phyloP scores from a whole-genome alignment of 2,888 invertebrate species.

The Thysanoteuthis rhombus region DNA sequence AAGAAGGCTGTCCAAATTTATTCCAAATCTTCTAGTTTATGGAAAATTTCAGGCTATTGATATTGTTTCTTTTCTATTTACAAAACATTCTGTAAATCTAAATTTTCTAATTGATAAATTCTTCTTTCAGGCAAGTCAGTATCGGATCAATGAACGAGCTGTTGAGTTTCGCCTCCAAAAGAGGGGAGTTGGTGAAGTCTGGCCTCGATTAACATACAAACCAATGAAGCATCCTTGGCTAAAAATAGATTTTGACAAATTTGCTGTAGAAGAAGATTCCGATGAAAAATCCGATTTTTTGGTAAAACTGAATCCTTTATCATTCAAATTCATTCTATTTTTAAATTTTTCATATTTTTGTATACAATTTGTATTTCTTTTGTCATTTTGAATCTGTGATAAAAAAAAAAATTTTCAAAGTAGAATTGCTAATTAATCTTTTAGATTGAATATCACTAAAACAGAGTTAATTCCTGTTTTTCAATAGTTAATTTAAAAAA shows the following conservation, averaged over 20 bases:
- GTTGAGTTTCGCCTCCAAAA: conserved; percentile 82
- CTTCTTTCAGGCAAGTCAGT: conserved; percentile 59
- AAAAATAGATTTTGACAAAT: conserved; percentile 92
- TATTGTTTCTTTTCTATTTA: not conserved
- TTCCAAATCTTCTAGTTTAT: not conserved
- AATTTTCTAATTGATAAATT: conserved; percentile 30
- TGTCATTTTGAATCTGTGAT: not conserved
- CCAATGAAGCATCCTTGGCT: conserved; percentile 90
- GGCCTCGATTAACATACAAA: conserved; percentile 84
- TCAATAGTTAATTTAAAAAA: too few relatives aligned
- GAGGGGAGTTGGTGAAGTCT: conserved; percentile 75
- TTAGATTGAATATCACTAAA: too few relatives aligned
- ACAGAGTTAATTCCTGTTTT: too few relatives aligned
- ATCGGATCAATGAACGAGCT: conserved; percentile 77
- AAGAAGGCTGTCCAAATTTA: not conserved
- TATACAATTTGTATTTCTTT: not conserved
- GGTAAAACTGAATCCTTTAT: conserved; percentile 29
- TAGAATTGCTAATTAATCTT: too few relatives aligned
- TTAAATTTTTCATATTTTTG: not conserved
- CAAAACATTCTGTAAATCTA: not conserved
- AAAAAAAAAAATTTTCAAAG: too few relatives aligned
- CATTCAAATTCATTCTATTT: not conserved
- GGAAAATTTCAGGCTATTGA: not conserved
- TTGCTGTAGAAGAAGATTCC: conserved; percentile 83
- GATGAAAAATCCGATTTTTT: conserved; percentile 69